phyloP scores from a whole-genome alignment of 2,113 vertebrate species.

The Osmerus eperlanus region DNA sequence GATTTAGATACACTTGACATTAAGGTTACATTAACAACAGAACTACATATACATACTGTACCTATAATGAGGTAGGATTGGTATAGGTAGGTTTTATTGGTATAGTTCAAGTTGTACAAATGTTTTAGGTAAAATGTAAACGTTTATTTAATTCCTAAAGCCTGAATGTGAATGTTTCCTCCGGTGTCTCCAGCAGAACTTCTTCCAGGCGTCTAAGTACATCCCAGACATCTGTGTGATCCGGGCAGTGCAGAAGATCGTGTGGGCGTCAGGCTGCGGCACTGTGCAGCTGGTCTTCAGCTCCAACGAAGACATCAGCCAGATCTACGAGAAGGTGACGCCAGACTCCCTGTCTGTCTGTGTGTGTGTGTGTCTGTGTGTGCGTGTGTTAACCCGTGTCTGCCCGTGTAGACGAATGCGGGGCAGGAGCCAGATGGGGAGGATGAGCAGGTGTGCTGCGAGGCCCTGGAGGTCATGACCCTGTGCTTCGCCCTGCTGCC shows the following conservation, averaged over 20 bases:
- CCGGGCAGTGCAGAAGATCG: slow-evolving; percentile 87
- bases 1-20: no score
- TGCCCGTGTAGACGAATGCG: slow-evolving; percentile 77
- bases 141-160: no score
- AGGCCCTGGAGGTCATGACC: slow-evolving; percentile 89
- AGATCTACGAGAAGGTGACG: slow-evolving; percentile 86
- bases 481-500: slow-evolving; percentile 88
- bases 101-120: no score
- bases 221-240: slow-evolving; percentile 91
- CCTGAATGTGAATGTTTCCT: neutral
- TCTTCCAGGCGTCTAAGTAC: slow-evolving; percentile 82
- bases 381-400: neutral
- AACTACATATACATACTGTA: no score
- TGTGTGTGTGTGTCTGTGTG: neutral
- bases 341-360: neutral
- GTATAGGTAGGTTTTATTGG: no score
- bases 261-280: slow-evolving; percentile 88
- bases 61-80: no score
- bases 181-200: slow-evolving; percentile 28
- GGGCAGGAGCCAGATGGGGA: slow-evolving; percentile 84
- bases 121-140: no score
- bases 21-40: no score
- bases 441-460: slow-evolving; percentile 90
- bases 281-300: slow-evolving; percentile 86
- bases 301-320: slow-evolving; percentile 87